Conservation (phyloP, 2,888 invertebrate species). For the Cecidostiba fungosa region DNA sequence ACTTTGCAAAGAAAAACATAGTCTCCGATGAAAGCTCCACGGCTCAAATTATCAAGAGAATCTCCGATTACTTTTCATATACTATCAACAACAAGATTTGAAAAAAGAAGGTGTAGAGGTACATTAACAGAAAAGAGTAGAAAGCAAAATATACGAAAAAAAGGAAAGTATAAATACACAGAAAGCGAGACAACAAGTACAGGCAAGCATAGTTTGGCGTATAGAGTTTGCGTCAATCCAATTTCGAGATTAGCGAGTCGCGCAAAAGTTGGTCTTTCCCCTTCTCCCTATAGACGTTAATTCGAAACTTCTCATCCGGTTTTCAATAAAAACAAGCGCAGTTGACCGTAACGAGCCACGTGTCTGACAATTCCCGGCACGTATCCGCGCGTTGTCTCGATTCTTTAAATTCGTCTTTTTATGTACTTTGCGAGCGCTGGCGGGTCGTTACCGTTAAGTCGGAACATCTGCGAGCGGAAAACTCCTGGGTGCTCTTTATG, state of each 20-base stretch:
- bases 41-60: neutral
- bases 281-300: neutral
- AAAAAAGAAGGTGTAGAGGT: neutral
- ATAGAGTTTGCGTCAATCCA: constrained; percentile 12
- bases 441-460: constrained; percentile 2
- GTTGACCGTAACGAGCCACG: neutral
- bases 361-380: neutral
- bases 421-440: neutral
- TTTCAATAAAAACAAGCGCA: constrained; percentile 28
- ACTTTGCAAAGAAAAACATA: neutral
- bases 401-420: constrained; percentile 30
- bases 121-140: neutral
- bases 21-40: neutral
- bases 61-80: neutral
- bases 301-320: neutral
- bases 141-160: neutral
- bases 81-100: neutral
- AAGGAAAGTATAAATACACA: neutral
- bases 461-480: constrained; percentile 29
- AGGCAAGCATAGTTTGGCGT: neutral
- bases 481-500: constrained; percentile 35
- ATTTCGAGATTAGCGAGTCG: constrained; percentile 12
- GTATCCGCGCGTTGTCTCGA: neutral
- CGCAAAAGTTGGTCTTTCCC: neutral
- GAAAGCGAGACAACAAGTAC: neutral